Evolutionary conservation across 2,888 invertebrate species (phyloP).

Genomic region (Oscheius onirici): DNA sequence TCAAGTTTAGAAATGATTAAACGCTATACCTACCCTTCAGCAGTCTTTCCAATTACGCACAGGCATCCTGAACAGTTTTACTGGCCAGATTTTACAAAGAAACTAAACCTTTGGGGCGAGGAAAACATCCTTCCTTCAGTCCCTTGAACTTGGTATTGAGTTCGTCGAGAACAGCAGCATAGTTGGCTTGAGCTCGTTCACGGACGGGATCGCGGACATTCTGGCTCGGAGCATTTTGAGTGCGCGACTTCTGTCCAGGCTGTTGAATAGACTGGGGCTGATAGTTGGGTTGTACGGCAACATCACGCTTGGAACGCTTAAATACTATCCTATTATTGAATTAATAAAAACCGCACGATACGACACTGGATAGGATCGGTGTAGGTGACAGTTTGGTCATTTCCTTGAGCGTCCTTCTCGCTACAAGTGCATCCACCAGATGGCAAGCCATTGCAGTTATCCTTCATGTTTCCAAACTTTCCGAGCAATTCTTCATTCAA

Average conservation of each 20-base stretch:
- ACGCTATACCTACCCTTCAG: too few relatives aligned
- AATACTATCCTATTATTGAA: background rate
- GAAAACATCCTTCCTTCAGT: conserved; percentile 68
- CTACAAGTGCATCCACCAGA: conserved; percentile 67
- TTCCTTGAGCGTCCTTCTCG: conserved; percentile 65
- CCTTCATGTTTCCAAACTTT: conserved; percentile 64
- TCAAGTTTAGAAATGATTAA: too few relatives aligned
- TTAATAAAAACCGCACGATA: conserved; percentile 24
- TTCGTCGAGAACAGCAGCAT: conserved; percentile 68
- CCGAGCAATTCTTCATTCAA: conserved; percentile 67
- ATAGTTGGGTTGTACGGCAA: conserved; percentile 31
- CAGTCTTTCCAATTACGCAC: conserved; percentile 68
- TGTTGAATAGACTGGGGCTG: conserved; percentile 34
- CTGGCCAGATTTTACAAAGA: background rate
- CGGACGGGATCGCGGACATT: conserved; percentile 56
- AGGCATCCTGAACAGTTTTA: conserved; percentile 57
- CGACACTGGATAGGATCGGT: conserved; percentile 60
- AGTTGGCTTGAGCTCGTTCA: conserved; percentile 68
- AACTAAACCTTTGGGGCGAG: conserved; percentile 46
- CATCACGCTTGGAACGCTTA: conserved; percentile 48
- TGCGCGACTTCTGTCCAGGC: conserved; percentile 23
- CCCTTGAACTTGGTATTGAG: conserved; percentile 69
- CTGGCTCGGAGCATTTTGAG: conserved; percentile 36
- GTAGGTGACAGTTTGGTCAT: conserved; percentile 62
- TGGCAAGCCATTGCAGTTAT: conserved; percentile 67